Base-by-base conservation (phyloP, 2,797 vertebrate genomes). In the Parauchenoglanis ngamensis region DNA sequence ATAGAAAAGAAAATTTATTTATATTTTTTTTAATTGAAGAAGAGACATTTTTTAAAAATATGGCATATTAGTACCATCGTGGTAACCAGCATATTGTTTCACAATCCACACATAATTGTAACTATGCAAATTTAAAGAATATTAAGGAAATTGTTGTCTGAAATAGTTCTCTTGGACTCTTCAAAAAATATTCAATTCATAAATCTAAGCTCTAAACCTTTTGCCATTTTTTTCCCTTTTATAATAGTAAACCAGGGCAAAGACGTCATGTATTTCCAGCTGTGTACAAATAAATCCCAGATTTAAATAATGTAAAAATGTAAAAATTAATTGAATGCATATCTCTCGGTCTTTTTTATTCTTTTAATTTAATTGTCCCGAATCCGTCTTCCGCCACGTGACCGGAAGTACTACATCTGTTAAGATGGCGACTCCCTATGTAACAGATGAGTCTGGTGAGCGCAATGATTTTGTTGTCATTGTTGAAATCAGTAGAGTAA, bases 401-500 rank as follows among this genome's bases (percentile, higher is more conserved):
- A 90, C 10, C 85, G 90, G 90, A 90, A 88, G 85, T 59, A 40
- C 3, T 46, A 57, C 85, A 93, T 91, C 92, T 93, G 93, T 90
- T 96, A 98, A 98, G 96, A 98, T 98, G 98, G 97, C 97, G 95
- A 97, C 97, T 96, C 97, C 97, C 94, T 99, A 98, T 97, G 96
- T 97, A 90, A 96, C 96, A 92, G 98, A 98, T 94, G 97, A 98
- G 88, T 97, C 97, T 90, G 97, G 98, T 98, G 79, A 86, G 87
- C 68, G 25, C 95, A 97, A 76, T 96, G 90, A 92, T 92, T 90
- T 88, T 80, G 49, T n/a, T 68, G 25, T 70, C 31, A 1, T 68
- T 83, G 17, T 54, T 35, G 0, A 54, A 54, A 23, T 31, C 19
- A 25, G 17, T 31, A 7, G 8, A 68, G 63, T 35, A 1, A 0